Evolutionary conservation across 2,113 vertebrate genomes (phyloP).

Genomic region (Diadophis punctatus): DNA sequence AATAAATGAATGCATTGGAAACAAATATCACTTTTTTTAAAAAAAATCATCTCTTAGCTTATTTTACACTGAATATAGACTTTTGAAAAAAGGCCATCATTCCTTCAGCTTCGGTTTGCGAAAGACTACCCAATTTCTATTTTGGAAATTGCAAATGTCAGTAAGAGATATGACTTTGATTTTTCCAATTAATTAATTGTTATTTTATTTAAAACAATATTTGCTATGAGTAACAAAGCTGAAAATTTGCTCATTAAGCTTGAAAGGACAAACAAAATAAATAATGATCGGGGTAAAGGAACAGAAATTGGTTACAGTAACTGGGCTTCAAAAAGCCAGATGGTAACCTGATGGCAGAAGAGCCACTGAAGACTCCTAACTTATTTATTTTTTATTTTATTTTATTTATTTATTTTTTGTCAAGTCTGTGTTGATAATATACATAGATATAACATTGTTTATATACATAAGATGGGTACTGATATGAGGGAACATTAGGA

Average conservation of each 20-base stretch:
- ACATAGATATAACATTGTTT: too few species aligned
- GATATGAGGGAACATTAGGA: too few species aligned
- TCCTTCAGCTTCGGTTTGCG: not conserved
- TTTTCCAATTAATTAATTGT: not conserved
- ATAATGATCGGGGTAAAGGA: slow-evolving; percentile 15
- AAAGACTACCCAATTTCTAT: not conserved
- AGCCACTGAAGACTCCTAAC: not conserved
- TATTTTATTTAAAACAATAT: slow-evolving; percentile 22
- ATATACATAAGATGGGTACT: too few species aligned
- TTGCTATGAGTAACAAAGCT: slow-evolving; percentile 7
- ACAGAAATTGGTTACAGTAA: not conserved
- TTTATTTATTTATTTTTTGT: too few species aligned
- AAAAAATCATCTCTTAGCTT: not conserved
- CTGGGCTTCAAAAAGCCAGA: not conserved
- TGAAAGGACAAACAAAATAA: slow-evolving; percentile 35
- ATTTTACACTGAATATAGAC: not conserved
- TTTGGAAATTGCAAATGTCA: slow-evolving; percentile 4
- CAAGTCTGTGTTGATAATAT: too few species aligned
- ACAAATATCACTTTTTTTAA: not conserved
- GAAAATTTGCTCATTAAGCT: slow-evolving; percentile 10
- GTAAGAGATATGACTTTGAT: not conserved
- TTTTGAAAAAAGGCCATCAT: not conserved
- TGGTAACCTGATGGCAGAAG: not conserved
- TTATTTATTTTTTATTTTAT: too few species aligned
- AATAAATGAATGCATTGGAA: not conserved